Percentiles rank a stretch among this genome's conserved stretches.
These are phyloP conservation scores for Micoletzkya japonica DNA, from an alignment of 2,888 invertebrate genomes.

Conservation along the genomic window DNA sequence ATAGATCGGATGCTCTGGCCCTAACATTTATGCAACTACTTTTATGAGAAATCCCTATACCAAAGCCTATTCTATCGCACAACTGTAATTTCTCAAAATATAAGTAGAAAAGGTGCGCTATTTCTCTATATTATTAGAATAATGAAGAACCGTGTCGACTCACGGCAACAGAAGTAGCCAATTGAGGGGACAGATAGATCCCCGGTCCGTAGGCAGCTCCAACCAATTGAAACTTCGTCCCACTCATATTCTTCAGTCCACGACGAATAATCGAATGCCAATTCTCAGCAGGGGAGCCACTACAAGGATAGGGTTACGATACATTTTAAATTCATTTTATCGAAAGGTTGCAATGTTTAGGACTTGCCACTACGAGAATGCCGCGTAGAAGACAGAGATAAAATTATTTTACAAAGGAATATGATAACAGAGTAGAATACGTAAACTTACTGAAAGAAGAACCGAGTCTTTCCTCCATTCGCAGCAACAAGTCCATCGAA, in stretches of 20 bases:
- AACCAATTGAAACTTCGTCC: constrained; percentile 14
- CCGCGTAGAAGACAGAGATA: no score
- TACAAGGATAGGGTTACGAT: not conserved
- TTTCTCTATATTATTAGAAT: not conserved
- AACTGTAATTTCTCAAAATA: no score
- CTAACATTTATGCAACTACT: no score
- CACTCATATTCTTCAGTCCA: constrained; percentile 20
- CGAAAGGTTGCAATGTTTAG: no score
- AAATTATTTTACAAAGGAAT: no score
- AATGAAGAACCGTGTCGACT: not conserved
- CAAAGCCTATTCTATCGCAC: no score
- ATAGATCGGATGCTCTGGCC: no score
- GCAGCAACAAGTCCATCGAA: not conserved
- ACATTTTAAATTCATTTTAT: no score
- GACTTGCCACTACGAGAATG: no score
- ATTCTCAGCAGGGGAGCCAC: constrained; percentile 2
- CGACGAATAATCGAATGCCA: constrained; percentile 22
- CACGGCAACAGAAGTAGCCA: not conserved
- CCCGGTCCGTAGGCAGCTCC: constrained; percentile 13
- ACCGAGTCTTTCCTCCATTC: constrained; percentile 17
- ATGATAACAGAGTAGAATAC: no score
- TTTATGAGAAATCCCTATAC: no score
- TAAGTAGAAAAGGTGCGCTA: no score
- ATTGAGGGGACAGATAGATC: constrained; percentile 9
- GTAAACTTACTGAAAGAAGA: constrained; percentile 6